Base-by-base conservation (phyloP, 2,113 vertebrate genomes). In the Osmerus eperlanus region DNA sequence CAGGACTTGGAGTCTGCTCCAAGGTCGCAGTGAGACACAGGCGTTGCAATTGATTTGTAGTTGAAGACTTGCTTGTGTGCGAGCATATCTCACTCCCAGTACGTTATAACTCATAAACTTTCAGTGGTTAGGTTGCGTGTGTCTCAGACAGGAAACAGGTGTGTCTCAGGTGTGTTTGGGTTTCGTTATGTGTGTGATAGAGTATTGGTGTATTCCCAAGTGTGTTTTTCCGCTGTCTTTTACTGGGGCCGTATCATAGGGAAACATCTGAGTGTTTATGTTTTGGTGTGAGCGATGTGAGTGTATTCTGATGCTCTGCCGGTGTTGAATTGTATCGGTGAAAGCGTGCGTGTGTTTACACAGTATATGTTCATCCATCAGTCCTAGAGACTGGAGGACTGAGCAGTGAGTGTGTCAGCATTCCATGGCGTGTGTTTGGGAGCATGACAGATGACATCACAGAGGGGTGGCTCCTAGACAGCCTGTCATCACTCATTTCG, bases 361-460 rank as follows among this genome's bases (percentile, higher is more conserved):
- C 7, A 47, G 41, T 47, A 12, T 47, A 47, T 12, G 9, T 47
- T 0, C 21, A n/a, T 65, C n/a, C 32, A 18, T 36, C 60, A 28
- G 53, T 58, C 55, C 53, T 13, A 55, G 56, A 58, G 55, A 58
- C 67, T 56, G 53, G 36, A 59, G 25, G 25, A 18, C 62, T 36
- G 32, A 29, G 15, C 14, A 3, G 51, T 23, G 23, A 28, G n/a
- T 62, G 23, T 68, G 65, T 55, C 23, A 41, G 58, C 28, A 19
- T 18, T 25, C 47, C 51, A 2, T 18, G 5, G 58, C 14, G 59
- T 28, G 28, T 47, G 68, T 18, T 13, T 12, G 12, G 11, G 21
- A 41, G 69, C 21, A 9, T 54, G 75, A 25, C 41, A 21, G 11
- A 61, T 67, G 69, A 67, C 58, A 32, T 47, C 56, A 54, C 21